Conservation (phyloP, 2,888 invertebrate genomes). For the Stegophylla sp. region DNA sequence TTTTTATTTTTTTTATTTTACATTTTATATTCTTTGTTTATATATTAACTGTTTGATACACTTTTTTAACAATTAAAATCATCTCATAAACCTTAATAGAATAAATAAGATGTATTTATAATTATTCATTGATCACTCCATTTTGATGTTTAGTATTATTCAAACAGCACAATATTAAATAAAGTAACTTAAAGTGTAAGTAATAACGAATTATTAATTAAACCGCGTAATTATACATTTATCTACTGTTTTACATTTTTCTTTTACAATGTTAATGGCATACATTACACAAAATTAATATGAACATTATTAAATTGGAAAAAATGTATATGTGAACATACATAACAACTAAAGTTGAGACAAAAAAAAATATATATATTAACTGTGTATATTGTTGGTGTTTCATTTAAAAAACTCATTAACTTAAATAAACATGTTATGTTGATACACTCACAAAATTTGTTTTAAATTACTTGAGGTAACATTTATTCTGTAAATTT, state of each 20-base stretch:
- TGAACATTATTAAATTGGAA: constrained; percentile 2
- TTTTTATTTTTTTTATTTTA: neutral
- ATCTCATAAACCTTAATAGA: neutral
- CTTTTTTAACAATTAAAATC: neutral
- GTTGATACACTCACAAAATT: neutral
- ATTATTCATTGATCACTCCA: neutral
- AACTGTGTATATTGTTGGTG: neutral
- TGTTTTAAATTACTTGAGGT: neutral
- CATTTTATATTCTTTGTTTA: neutral
- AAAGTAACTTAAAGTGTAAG: constrained; percentile 6
- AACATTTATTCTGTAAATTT: neutral
- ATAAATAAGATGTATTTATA: neutral
- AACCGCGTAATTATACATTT: neutral
- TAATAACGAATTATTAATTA: constrained; percentile 16
- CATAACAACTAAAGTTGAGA: neutral
- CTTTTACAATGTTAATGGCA: neutral
- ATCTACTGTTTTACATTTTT: constrained; percentile 5
- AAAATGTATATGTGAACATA: neutral
- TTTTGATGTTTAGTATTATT: neutral
- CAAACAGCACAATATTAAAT: neutral
- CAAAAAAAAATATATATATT: neutral
- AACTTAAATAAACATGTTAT: constrained; percentile 19
- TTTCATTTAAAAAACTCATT: neutral
- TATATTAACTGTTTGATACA: neutral
- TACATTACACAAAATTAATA: neutral